A percentile compares a stretch with the other conserved stretches of the same genome.
phyloP scores from a whole-genome alignment of 2,888 invertebrate species.

The Erebia ligea region DNA sequence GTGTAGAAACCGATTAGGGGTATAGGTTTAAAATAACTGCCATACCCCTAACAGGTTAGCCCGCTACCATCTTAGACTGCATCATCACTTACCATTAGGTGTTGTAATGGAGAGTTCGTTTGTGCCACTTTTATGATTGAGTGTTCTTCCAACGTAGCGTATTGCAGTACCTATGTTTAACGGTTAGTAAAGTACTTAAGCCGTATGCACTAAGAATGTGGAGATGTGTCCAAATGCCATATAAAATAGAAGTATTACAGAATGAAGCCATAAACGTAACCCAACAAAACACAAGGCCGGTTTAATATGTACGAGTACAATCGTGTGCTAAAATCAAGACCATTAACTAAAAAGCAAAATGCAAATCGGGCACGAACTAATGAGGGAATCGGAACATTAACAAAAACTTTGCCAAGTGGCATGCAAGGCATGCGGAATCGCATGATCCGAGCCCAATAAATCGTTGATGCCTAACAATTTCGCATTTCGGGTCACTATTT shows the following conservation, averaged over 20 bases:
- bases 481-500: constrained; percentile 54
- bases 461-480: constrained; percentile 59
- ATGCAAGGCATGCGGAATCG: constrained; percentile 47
- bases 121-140: no score
- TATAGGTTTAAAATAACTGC: no score
- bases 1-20: no score
- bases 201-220: not conserved
- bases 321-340: constrained; percentile 32
- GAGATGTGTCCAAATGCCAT: constrained; percentile 13
- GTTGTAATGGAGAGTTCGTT: no score
- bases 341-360: constrained; percentile 38
- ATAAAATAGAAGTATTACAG: constrained; percentile 13
- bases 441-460: constrained; percentile 55
- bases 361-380: constrained; percentile 45
- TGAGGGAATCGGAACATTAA: constrained; percentile 46
- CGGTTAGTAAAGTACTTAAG: not conserved
- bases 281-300: constrained; percentile 7
- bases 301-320: constrained; percentile 17
- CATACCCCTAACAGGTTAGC: no score
- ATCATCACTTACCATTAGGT: no score
- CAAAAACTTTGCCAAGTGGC: constrained; percentile 45
- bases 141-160: no score
- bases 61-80: no score
- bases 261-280: constrained; percentile 10
- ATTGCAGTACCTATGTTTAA: no score